A percentile compares a stretch with the other conserved stretches of the same genome.
Conservation (phyloP, 2,797 vertebrate genomes). For the Tarsius wallacei region DNA sequence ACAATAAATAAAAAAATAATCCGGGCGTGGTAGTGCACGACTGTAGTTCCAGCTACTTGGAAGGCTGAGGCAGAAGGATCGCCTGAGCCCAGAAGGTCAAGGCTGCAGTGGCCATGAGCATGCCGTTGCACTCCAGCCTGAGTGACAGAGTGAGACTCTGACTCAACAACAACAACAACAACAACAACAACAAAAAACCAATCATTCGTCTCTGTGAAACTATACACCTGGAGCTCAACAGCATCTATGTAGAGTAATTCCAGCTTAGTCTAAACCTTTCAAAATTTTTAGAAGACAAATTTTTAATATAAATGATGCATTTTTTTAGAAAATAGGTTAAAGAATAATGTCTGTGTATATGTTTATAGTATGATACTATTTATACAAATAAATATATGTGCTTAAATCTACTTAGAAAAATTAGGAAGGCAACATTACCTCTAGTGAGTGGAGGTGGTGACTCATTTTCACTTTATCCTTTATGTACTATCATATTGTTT, state of each 20-base stretch:
- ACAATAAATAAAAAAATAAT: too few species aligned
- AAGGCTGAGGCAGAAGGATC: too few species aligned
- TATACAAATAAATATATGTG: background rate
- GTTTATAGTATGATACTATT: background rate
- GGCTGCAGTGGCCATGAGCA: too few species aligned
- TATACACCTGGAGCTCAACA: background rate
- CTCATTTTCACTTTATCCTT: constrained; percentile 17
- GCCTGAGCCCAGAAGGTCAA: too few species aligned
- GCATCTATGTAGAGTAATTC: background rate
- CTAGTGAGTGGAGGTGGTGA: background rate
- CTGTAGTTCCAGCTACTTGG: too few species aligned
- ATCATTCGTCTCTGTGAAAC: background rate
- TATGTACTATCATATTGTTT: background rate
- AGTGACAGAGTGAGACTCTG: too few species aligned
- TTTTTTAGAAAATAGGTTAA: background rate
- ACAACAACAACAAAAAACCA: too few species aligned
- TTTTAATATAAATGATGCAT: constrained; percentile 30
- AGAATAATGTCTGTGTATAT: background rate
- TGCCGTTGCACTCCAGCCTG: too few species aligned
- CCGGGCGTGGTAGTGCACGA: too few species aligned
- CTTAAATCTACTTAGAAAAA: background rate
- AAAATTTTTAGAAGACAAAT: constrained; percentile 50
- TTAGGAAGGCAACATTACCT: background rate
- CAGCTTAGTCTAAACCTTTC: background rate
- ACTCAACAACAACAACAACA: too few species aligned